Percentiles rank a stretch among this genome's conserved stretches.
These are phyloP conservation scores for Yponomeuta sedellus DNA, from an alignment of 2,888 invertebrate genomes.

Conservation along the genomic window DNA sequence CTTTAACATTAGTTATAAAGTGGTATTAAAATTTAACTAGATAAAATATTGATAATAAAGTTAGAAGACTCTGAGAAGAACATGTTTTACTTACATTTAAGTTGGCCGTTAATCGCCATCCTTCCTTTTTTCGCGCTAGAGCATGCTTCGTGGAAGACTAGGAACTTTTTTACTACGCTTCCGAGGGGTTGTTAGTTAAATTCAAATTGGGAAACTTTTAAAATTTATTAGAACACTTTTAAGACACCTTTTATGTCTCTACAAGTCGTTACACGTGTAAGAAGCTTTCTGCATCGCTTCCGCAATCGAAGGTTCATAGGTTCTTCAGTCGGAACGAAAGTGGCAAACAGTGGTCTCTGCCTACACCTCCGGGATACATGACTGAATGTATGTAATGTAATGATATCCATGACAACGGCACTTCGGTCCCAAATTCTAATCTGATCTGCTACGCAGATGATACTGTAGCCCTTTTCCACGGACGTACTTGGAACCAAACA, in stretches of 20 bases:
- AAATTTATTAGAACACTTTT: conserved; percentile 67
- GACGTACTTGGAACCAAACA: too few relatives aligned
- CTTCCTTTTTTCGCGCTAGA: conserved; percentile 14
- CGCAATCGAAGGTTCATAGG: neutral
- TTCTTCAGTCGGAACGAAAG: too few relatives aligned
- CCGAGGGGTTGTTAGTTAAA: conserved; percentile 67
- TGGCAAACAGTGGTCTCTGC: too few relatives aligned
- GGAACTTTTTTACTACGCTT: conserved; percentile 53
- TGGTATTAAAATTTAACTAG: neutral
- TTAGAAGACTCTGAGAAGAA: neutral
- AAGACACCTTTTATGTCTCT: conserved; percentile 58
- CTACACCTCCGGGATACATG: too few relatives aligned
- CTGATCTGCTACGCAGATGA: too few relatives aligned
- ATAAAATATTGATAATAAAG: neutral
- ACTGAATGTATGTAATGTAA: too few relatives aligned
- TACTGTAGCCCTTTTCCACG: too few relatives aligned
- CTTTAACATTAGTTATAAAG: neutral
- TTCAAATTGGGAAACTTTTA: conserved; percentile 70
- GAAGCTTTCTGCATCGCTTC: neutral
- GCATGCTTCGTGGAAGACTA: conserved; percentile 51
- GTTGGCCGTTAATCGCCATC: conserved; percentile 13
- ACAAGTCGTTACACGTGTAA: conserved; percentile 41
- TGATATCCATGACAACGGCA: too few relatives aligned
- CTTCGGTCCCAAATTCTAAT: too few relatives aligned
- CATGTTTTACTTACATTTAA: conserved; percentile 16